Percentiles rank a stretch among this genome's conserved stretches.
phyloP scores from a whole-genome alignment of 2,888 invertebrate species.

The Eumacrocentrus americanus region DNA sequence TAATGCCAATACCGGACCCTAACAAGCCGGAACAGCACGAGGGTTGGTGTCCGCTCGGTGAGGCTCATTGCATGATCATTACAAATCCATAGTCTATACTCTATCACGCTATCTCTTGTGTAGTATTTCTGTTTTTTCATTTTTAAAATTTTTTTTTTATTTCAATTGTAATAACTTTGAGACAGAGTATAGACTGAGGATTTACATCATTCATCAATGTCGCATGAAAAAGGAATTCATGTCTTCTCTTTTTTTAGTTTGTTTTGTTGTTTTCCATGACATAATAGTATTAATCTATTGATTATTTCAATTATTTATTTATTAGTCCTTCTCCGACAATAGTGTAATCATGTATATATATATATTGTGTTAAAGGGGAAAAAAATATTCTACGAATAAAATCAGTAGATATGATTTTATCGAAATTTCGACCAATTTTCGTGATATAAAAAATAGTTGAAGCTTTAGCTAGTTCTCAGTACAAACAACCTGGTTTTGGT shows the following conservation, averaged over 20 bases:
- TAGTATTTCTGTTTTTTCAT: constrained; percentile 8
- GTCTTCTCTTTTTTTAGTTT: constrained; percentile 20
- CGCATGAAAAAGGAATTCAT: constrained; percentile 12
- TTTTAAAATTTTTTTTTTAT: constrained; percentile 21
- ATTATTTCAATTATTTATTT: too few relatives aligned
- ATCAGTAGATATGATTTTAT: too few relatives aligned
- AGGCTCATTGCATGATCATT: constrained; percentile 61
- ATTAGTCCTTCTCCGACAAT: too few relatives aligned
- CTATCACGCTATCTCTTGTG: neutral
- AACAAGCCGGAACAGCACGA: constrained; percentile 89
- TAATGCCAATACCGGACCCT: constrained; percentile 83
- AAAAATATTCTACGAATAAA: neutral
- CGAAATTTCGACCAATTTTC: neutral
- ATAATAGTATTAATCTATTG: too few relatives aligned
- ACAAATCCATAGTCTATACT: constrained; percentile 43
- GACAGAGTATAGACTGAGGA: constrained; percentile 30
- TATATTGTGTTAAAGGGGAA: too few relatives aligned
- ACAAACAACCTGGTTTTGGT: constrained; percentile 37
- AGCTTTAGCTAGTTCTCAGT: constrained; percentile 32
- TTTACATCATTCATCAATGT: constrained; percentile 30
- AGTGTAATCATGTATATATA: too few relatives aligned
- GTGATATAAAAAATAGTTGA: constrained; percentile 5
- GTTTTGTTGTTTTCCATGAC: too few relatives aligned
- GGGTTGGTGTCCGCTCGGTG: constrained; percentile 88
- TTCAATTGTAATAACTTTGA: constrained; percentile 15